Percentiles rank a stretch among this genome's conserved stretches.
These are phyloP conservation scores for Zaprionus vittiger DNA, from an alignment of 1,140 invertebrate species.

Conservation along the genomic window DNA sequence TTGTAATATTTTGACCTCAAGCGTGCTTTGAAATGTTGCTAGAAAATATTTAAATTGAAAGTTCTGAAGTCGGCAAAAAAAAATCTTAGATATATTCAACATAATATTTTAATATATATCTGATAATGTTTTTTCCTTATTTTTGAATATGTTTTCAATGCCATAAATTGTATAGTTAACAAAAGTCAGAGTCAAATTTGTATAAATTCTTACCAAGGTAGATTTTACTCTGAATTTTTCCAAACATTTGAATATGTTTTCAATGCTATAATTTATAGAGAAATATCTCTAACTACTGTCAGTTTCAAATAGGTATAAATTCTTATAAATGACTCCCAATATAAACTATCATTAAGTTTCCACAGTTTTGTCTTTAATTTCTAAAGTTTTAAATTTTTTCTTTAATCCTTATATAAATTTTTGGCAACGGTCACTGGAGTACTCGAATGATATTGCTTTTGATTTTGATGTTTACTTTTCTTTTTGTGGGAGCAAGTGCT, in stretches of 20 bases:
- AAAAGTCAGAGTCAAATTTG: no score
- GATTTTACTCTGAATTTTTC: no score
- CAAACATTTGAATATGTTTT: not conserved
- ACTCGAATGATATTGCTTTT: conserved; percentile 10
- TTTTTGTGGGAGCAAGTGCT: not conserved
- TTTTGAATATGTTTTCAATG: not conserved
- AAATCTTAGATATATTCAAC: no score
- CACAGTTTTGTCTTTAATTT: not conserved
- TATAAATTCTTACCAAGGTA: no score
- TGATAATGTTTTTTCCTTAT: not conserved
- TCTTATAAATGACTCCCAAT: not conserved
- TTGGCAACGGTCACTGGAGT: not conserved
- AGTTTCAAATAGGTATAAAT: not conserved
- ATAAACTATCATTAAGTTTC: no score
- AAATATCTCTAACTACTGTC: not conserved
- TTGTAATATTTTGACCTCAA: no score
- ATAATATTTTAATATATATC: no score
- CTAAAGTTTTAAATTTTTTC: not conserved
- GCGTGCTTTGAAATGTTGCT: no score
- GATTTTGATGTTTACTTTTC: conserved; percentile 8
- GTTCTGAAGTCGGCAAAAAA: no score
- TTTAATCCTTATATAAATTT: not conserved
- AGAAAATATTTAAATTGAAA: no score
- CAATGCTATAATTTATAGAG: not conserved
- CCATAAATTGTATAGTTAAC: not conserved